Evolutionary conservation across 2,888 invertebrate species (phyloP).

Genomic region (Drosophila antonietae): DNA sequence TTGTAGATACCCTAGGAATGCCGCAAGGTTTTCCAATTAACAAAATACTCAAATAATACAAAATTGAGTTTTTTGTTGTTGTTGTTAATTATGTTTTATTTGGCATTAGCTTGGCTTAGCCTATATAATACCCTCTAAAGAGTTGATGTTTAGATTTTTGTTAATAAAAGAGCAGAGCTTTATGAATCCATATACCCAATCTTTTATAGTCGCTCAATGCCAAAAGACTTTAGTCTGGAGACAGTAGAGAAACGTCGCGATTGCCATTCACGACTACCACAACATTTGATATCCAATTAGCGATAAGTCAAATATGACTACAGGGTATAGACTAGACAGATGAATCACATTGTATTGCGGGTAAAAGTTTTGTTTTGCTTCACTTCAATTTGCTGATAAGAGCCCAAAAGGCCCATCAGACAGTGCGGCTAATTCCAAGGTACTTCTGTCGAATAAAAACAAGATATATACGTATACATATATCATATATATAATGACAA

Average conservation of each 20-base stretch:
- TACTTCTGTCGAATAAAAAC: constrained; percentile 28
- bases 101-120: not conserved
- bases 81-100: not conserved
- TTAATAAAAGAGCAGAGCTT: not conserved
- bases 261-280: not conserved
- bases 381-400: constrained; percentile 38
- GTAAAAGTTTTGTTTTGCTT: not conserved
- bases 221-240: not conserved
- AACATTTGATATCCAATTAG: constrained; percentile 6
- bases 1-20: not conserved
- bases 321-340: constrained; percentile 5
- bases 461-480: constrained; percentile 24
- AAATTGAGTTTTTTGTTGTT: not conserved
- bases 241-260: not conserved
- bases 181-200: not conserved
- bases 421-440: constrained; percentile 31
- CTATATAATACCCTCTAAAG: not conserved
- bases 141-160: too few relatives aligned
- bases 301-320: not conserved
- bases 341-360: constrained; percentile 15
- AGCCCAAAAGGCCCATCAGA: constrained; percentile 34
- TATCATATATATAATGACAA: constrained; percentile 6
- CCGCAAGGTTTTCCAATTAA: not conserved
- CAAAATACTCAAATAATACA: too few relatives aligned
- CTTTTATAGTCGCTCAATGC: not conserved